Evolutionary conservation across 2,113 vertebrate genomes (phyloP), one percentile per base, ranked within the genome.

Genomic region (Riparia riparia): DNA sequence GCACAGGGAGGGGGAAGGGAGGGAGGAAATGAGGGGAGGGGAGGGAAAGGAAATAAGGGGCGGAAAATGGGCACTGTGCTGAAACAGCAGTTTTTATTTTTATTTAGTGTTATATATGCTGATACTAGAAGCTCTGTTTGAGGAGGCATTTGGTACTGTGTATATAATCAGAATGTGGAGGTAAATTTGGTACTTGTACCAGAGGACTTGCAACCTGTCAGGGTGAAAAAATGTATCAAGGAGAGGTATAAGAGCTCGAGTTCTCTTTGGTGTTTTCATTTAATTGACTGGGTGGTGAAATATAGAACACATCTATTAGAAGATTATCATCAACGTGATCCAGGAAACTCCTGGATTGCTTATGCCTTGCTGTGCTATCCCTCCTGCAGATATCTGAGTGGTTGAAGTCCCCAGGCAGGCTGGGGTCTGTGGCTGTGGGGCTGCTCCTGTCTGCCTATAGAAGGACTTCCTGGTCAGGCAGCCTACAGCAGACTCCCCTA

Each of bases 11-110:
- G 12, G 64, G 72, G 22, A 91, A 76, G 61, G 47, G 39, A 68
- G 31, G 45, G 31, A 80, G 92, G 60, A 93, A 95, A 78, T 71
- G 65, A 86, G 17, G 34, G 68, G 51, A 86, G 78, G 45, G 77
- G 47, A 86, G 77, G 51, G 78, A 87, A 82, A 89, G 70, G 89
- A 94, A 95, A 89, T 73, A 34, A 91, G 44, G 44, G 66, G 32
- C 0, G 5, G 80, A 42, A 31, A 92, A 77, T 31, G 60, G 68
- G 60, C 49, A 50, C 73, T 81, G 57, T 79, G 80, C 90, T 95
- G 87, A 95, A 95, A 68, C 73, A 87, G 91, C 90, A 73, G 39
- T 49, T 89, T 76, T 92, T 95, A 34, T 80, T 95, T 60, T 87
- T 93, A 41, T 84, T 96, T 82, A 53, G 25, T 77, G 39, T 87